A percentile compares a stretch with the other conserved stretches of the same genome.
Evolutionary conservation across 2,888 invertebrate genomes (phyloP).

Genomic region (Leptinotarsa juncta): DNA sequence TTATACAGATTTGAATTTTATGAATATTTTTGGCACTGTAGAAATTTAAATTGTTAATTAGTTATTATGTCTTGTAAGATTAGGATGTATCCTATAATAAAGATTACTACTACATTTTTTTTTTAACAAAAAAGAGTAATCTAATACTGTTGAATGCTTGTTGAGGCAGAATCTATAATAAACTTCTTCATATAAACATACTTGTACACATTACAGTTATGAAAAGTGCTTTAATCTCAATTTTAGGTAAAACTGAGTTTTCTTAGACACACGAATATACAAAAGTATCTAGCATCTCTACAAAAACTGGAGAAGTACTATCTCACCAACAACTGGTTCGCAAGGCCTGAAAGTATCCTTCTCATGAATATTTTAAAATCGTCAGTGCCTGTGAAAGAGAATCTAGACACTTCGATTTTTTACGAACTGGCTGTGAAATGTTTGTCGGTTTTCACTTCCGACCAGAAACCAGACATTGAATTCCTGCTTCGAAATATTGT

Average conservation of each 20-base stretch:
- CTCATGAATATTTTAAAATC: conserved; percentile 68
- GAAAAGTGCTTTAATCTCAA: not conserved
- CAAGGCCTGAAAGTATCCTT: conserved; percentile 73
- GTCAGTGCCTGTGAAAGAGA: conserved; percentile 55
- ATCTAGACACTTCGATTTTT: conserved; percentile 68
- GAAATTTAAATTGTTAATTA: too few relatives aligned
- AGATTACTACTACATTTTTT: too few relatives aligned
- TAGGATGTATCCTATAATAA: too few relatives aligned
- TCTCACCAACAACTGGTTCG: conserved; percentile 73
- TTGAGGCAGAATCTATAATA: too few relatives aligned
- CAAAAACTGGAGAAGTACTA: conserved; percentile 57
- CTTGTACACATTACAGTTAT: too few relatives aligned
- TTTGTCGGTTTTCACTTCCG: conserved; percentile 71
- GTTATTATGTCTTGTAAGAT: too few relatives aligned
- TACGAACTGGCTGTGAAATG: conserved; percentile 73
- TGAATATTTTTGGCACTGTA: too few relatives aligned
- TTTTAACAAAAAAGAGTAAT: too few relatives aligned
- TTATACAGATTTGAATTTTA: too few relatives aligned
- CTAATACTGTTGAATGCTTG: too few relatives aligned
- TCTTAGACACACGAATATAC: conserved; percentile 61
- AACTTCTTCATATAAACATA: too few relatives aligned
- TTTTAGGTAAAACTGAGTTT: conserved; percentile 63
- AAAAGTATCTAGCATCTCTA: conserved; percentile 66
- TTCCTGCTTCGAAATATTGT: conserved; percentile 71
- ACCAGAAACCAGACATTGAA: conserved; percentile 71